Conservation (phyloP, 2,797 vertebrate genomes). For the Malacoraja senta region DNA sequence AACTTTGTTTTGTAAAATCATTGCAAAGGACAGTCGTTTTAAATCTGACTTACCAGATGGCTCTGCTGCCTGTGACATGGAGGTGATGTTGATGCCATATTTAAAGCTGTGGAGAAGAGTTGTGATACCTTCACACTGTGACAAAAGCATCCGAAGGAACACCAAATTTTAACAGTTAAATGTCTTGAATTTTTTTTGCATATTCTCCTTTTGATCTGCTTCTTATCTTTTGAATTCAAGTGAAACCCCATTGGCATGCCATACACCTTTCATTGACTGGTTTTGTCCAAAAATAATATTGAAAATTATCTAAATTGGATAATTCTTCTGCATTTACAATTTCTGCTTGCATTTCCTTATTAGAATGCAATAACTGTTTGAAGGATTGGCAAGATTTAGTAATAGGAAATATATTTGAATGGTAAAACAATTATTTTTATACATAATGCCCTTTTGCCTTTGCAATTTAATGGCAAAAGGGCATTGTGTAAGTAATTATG, state of each 20-base stretch:
- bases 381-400: background rate
- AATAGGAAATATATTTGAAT: too few relatives aligned
- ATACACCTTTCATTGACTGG: background rate
- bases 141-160: background rate
- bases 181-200: background rate
- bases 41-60: background rate
- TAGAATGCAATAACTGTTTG: background rate
- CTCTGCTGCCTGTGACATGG: background rate
- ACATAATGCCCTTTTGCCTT: too few relatives aligned
- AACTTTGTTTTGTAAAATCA: background rate
- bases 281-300: background rate
- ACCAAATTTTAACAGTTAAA: background rate
- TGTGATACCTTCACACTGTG: background rate
- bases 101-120: background rate
- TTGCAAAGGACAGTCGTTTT: background rate
- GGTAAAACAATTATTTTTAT: too few relatives aligned
- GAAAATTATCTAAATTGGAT: background rate
- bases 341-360: background rate
- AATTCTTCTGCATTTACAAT: background rate
- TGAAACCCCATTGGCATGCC: background rate
- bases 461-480: too few relatives aligned
- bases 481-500: too few relatives aligned
- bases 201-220: background rate
- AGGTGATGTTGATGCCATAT: background rate
- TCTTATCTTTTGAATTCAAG: background rate